phyloP scores from a whole-genome alignment of 2,113 vertebrate species.

The Chlamydotis undulata region DNA sequence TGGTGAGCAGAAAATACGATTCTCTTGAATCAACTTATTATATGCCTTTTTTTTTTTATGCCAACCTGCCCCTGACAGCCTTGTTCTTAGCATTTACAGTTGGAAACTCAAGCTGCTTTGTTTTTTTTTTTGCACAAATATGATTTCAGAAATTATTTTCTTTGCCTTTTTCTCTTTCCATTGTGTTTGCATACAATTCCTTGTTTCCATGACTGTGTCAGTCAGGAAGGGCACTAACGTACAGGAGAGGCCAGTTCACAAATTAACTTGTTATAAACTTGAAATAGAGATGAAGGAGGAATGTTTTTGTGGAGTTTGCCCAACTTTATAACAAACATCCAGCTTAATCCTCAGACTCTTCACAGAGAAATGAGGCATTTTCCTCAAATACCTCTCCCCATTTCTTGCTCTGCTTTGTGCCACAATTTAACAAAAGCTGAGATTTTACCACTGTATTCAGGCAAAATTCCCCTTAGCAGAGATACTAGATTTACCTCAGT shows the following conservation, averaged over 20 bases:
- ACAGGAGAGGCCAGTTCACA: not conserved
- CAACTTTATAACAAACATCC: not conserved
- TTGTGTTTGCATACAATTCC: not conserved
- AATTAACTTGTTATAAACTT: not conserved
- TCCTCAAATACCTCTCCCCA: not conserved
- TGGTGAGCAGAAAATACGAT: not conserved
- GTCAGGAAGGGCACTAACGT: not conserved
- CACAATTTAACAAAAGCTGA: not conserved
- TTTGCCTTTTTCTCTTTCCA: fast-evolving
- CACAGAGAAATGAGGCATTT: not conserved
- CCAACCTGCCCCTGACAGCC: not conserved
- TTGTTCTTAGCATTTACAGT: not conserved
- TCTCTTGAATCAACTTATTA: not conserved
- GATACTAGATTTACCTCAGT: not conserved
- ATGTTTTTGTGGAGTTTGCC: not conserved
- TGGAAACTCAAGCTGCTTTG: not conserved
- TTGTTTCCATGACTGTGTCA: not conserved
- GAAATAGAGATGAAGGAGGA: not conserved
- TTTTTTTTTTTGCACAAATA: not conserved
- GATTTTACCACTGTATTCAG: not conserved
- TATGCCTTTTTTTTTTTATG: not conserved
- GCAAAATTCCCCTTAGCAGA: not conserved
- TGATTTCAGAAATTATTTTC: not conserved
- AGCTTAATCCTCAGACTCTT: not conserved
- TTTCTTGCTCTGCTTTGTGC: not conserved